Base-by-base conservation (phyloP, 1,140 invertebrate species). In the Globodera rostochiensis region DNA sequence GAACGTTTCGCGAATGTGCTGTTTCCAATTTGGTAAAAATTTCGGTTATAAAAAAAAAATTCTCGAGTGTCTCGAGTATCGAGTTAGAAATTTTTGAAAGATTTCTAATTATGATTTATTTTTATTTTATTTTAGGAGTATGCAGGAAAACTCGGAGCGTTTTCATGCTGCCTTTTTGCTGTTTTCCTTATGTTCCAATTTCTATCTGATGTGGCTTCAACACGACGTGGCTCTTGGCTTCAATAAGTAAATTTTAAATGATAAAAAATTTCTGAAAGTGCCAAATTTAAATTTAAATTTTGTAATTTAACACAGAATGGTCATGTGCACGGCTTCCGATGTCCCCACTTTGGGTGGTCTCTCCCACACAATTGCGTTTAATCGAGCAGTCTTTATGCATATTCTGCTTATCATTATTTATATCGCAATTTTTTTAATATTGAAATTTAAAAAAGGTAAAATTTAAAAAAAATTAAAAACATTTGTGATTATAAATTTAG, bases 21-120 rank as follows among this genome's bases (percentile, higher is more conserved):
- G 69, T 71, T 71, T 47, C 69, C 69, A 36, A 71, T 71, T 71
- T 71, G 69, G 69, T 71, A 71, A 47, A 69, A 69, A 1, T 21
- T 45, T 21, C 15, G 67, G 8, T 8, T 36, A 9, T 19, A 36
- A 21, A 21, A 45, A 15, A 21, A 5, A 3, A 0, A 8, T 13
- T 3, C 8, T 13, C 7, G 8, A 45, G n/a, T 15, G 36, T 9
- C 36, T 45, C 36, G 8, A 19, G 25, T 25, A 36, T 25, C n/a
- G 9, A 71, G 9, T 45, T 47, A 71, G 25, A 5, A 15, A 15
- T 71, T 19, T 11, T 13, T 45, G n/a, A 6, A 1, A 1, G 1
- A 5, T 21, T 45, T 4, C 8, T 21, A 9, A 9, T 21, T 21
- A 69, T 8, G 1, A 69, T 13, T 19, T 11, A 11, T 47, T 25